A percentile compares a stretch with the other conserved stretches of the same genome.
Conservation (phyloP, 2,797 vertebrate species). For the Sebastes nivosus region DNA sequence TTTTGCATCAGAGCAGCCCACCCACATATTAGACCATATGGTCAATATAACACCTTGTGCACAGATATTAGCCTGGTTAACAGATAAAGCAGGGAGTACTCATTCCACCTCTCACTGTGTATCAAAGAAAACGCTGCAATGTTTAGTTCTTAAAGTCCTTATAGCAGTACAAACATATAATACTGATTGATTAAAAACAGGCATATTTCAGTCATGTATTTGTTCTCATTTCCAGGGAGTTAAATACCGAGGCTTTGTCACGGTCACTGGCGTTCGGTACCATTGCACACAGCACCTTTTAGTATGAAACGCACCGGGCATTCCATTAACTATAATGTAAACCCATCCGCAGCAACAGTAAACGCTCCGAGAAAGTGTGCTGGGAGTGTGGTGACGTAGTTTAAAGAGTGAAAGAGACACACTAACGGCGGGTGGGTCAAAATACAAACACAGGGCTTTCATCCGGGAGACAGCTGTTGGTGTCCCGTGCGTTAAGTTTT, state of each 20-base stretch:
- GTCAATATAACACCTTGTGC: conserved; percentile 7
- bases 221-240: not conserved
- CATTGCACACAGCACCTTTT: not conserved
- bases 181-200: conserved; percentile 6
- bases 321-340: too few relatives aligned
- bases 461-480: not conserved
- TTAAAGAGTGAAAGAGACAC: not conserved
- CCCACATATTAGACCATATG: conserved; percentile 9
- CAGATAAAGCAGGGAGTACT: not conserved
- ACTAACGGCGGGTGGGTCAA: not conserved
- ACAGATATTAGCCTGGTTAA: conserved; percentile 7
- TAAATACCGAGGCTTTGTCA: not conserved
- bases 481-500: not conserved
- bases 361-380: not conserved
- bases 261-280: not conserved
- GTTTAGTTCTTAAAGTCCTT: not conserved
- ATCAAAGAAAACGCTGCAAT: not conserved
- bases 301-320: not conserved
- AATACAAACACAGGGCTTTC: not conserved
- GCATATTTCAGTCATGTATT: not conserved
- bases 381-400: not conserved
- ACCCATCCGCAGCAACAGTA: too few relatives aligned
- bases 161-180: not conserved
- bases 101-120: not conserved
- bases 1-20: not conserved